Evolutionary conservation across 2,888 invertebrate genomes (phyloP).

Genomic region (Cryptophagus acutangulus): DNA sequence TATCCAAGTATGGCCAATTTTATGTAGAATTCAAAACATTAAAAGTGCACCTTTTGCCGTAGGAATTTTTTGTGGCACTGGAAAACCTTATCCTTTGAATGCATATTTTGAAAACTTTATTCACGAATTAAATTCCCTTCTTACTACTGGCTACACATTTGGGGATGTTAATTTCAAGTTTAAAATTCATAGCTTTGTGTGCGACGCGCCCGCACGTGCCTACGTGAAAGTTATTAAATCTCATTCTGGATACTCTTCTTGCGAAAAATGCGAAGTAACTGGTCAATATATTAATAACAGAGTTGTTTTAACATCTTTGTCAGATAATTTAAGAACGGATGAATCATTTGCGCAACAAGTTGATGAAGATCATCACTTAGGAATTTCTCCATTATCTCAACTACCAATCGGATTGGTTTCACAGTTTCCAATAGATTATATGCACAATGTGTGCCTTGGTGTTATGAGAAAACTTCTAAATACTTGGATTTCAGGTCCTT

Average conservation of each 20-base stretch:
- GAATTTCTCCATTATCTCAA: slow-evolving; percentile 20
- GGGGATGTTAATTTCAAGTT: slow-evolving; percentile 6
- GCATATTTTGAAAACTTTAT: slow-evolving; percentile 2
- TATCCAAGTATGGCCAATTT: slow-evolving; percentile 8
- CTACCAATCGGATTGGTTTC: not conserved
- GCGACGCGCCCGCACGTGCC: slow-evolving; percentile 25
- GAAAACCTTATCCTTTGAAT: slow-evolving; percentile 6
- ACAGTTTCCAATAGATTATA: slow-evolving; percentile 2
- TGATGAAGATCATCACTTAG: not conserved
- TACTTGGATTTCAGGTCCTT: slow-evolving; percentile 4
- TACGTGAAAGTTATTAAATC: slow-evolving; percentile 22
- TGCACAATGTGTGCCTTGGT: slow-evolving; percentile 8
- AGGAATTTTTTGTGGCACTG: slow-evolving; percentile 5
- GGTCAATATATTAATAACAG: slow-evolving; percentile 10
- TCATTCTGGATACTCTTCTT: slow-evolving; percentile 21
- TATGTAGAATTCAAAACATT: slow-evolving; percentile 3
- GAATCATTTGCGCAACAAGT: slow-evolving; percentile 11
- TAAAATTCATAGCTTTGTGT: slow-evolving; percentile 19
- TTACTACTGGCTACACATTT: not conserved
- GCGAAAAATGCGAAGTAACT: slow-evolving; percentile 22
- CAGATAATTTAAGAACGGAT: slow-evolving; percentile 13
- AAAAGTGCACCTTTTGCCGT: slow-evolving; percentile 7
- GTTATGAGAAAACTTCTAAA: not conserved
- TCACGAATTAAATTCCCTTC: not conserved
- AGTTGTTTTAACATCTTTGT: not conserved